Evolutionary conservation across 2,888 invertebrate species (phyloP).

Genomic region (Stenotaenia linearis): DNA sequence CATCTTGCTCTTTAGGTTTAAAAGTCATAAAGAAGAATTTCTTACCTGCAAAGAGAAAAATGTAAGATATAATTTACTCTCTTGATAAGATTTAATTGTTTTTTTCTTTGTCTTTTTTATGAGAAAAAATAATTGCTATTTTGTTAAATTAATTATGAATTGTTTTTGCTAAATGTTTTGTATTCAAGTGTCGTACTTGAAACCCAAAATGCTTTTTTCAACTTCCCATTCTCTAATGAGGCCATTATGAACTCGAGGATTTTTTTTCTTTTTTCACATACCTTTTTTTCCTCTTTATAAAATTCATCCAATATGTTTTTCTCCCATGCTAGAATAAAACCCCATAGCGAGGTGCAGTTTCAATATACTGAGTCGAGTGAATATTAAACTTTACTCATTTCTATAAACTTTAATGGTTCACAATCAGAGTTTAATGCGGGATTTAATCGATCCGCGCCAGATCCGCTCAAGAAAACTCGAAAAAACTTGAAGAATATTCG

Average conservation of each 20-base stretch:
- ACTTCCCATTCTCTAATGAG: not conserved
- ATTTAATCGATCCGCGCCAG: not conserved
- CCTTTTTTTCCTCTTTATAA: not conserved
- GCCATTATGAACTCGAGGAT: not conserved
- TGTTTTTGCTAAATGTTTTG: constrained; percentile 12
- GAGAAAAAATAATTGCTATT: not conserved
- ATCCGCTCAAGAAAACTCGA: not conserved
- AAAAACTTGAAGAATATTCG: not conserved
- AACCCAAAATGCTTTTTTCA: not conserved
- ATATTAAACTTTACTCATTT: constrained; percentile 10
- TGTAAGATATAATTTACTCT: not conserved
- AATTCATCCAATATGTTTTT: not conserved
- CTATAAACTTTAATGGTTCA: not conserved
- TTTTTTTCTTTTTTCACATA: not conserved
- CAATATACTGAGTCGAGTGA: not conserved
- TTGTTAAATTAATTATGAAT: not conserved
- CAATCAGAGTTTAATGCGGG: not conserved
- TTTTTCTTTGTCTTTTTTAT: not conserved
- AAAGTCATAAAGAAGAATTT: not conserved
- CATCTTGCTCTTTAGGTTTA: not conserved
- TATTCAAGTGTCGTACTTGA: not conserved
- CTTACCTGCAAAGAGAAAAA: not conserved
- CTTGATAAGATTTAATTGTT: not conserved
- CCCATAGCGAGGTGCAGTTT: not conserved
- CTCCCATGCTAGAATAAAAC: not conserved